Base-by-base conservation (phyloP, 64 coral and sea anemone genomes). In the Platygyra sinensis region DNA sequence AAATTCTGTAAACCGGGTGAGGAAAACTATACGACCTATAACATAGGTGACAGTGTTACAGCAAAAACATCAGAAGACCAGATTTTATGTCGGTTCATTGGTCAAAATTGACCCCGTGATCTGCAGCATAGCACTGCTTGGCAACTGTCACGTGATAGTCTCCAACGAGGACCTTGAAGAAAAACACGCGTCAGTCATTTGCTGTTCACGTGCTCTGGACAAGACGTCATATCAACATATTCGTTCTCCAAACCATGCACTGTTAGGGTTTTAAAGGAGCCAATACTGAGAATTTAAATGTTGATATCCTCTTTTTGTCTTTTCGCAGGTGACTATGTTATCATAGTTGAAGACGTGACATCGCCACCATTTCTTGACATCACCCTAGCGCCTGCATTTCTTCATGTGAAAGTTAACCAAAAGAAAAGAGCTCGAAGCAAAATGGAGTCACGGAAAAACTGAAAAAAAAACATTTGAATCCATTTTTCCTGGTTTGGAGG, bases 381-480 rank as follows among this genome's bases (percentile, higher is more conserved):
- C 60, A 73, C 72, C 3, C 74, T 99, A 33, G 82, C 90, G 17
- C 97, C 97, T 3, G 91, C 97, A 13, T 95, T 89, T 46, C 54
- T 93, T 52, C 97, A 99, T 22, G 91, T 99, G 0, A 99, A n/a
- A 80, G 67, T 99, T 27, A 95, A 30, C 2, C 94, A 63, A 7
- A 99, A 99, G 79, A 95, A 93, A 50, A 80, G 88, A 89, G 94
- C 94, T 2, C 93, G 84, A 22, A 99, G 97, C 72, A 99, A 91
- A 91, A 91, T 88, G 60, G 93, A 93, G 31, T 51, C 33, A 3
- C 36, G 63, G 10, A 71, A 36, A 85, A 71, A 69, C 62, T 85
- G 64, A 85, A 72, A 29, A 10, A 3, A 36, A 29, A 3, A 62
- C 0, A 55, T 19, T 20, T 39, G 76, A 22, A 55, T 28, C 0